Evolutionary conservation across 2,888 invertebrate genomes (phyloP).

Genomic region (Limnephilus lunatus): DNA sequence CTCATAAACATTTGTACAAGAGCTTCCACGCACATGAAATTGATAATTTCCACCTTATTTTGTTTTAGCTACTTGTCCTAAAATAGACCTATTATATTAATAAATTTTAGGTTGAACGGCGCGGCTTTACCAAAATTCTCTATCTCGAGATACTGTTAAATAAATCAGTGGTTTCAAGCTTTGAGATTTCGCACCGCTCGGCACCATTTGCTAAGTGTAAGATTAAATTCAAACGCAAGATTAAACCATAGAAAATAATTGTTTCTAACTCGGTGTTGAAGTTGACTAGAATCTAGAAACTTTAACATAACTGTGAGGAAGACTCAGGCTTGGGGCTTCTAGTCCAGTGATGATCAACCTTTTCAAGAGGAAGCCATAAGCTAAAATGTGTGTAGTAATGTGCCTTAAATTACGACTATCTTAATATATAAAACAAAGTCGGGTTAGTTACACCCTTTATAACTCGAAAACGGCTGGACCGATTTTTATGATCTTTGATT

Average conservation of each 20-base stretch:
- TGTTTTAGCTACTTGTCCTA: not conserved
- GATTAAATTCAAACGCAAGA: constrained; percentile 1
- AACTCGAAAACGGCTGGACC: too few relatives aligned
- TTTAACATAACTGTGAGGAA: not conserved
- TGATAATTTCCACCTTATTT: not conserved
- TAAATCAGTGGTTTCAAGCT: not conserved
- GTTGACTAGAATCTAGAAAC: not conserved
- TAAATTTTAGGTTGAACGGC: not conserved
- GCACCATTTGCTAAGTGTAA: not conserved
- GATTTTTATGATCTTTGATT: too few relatives aligned
- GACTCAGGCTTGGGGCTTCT: not conserved
- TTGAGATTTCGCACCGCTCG: not conserved
- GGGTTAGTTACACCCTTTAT: too few relatives aligned
- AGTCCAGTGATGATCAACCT: not conserved
- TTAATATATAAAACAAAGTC: too few relatives aligned
- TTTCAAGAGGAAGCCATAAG: too few relatives aligned
- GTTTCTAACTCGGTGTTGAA: not conserved
- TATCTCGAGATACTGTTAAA: not conserved
- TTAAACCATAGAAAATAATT: not conserved
- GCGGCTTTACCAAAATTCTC: not conserved
- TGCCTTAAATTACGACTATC: too few relatives aligned
- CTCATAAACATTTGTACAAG: not conserved
- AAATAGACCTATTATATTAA: not conserved
- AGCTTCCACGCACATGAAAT: not conserved
- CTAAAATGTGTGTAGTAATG: too few relatives aligned